A percentile compares a stretch with the other conserved stretches of the same genome.
Conservation (phyloP, 2,113 vertebrate genomes). For the Protomyctophum bolini region DNA sequence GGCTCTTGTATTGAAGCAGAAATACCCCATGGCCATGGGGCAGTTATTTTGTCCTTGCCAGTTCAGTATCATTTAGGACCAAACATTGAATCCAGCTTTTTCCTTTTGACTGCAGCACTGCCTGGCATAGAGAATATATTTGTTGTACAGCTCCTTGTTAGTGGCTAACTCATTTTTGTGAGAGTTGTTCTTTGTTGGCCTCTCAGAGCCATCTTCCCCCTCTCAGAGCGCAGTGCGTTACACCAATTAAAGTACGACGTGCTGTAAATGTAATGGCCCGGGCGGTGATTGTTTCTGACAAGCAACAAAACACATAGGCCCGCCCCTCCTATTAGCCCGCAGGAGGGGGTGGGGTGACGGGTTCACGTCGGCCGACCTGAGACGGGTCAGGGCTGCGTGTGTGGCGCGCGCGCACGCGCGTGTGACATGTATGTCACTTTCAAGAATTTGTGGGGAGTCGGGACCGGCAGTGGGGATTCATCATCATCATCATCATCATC, state of each 20-base stretch:
- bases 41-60: background rate
- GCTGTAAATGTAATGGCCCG: constrained; percentile 99
- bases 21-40: constrained; percentile 1
- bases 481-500: too few relatives aligned
- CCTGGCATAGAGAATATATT: constrained; percentile 83
- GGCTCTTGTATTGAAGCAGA: background rate
- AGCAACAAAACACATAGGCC: constrained; percentile 99
- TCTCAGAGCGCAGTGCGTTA: constrained; percentile 91
- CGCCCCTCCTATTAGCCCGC: constrained; percentile 99
- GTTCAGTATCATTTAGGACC: constrained; percentile 15
- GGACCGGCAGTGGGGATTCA: too few relatives aligned
- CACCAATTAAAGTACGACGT: constrained; percentile 98
- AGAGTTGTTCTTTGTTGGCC: constrained; percentile 88
- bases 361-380: constrained; percentile 91
- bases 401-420: constrained; percentile 66
- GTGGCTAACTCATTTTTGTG: constrained; percentile 90
- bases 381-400: constrained; percentile 87
- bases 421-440: constrained; percentile 31
- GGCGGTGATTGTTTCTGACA: constrained; percentile 99
- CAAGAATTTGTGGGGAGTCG: background rate
- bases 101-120: constrained; percentile 50
- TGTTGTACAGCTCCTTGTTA: constrained; percentile 86
- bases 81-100: constrained; percentile 17
- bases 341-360: constrained; percentile 83
- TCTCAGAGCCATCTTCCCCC: constrained; percentile 86